Evolutionary conservation across 2,113 vertebrate species (phyloP), one percentile per base, ranked within the genome.

Genomic region (Microtus pennsylvanicus): DNA sequence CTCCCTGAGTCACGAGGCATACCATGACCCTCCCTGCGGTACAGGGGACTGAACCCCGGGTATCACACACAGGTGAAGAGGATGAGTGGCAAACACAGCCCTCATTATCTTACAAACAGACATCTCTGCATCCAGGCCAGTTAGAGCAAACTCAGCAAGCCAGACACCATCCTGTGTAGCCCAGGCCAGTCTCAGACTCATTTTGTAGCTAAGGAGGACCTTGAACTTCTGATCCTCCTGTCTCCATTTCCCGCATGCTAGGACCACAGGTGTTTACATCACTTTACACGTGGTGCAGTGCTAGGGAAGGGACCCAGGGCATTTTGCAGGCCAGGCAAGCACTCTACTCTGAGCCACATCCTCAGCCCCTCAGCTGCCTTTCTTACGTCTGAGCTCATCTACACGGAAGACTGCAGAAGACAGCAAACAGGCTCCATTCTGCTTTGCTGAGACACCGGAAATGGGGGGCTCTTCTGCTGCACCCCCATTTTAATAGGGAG

Each of bases 1-100:
- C 22, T 81, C 22, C 1, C 0, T 9, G 11, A 8, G 65, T 4
- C 47, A 47, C 12, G 4, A 3, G 72, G 26, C 0, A 26, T 0
- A 17, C 10, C 2, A 3, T 24, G 30, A 8, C 30, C 42, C 19
- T 47, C 9, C 63, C 9, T 67, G 61, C 5, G 47, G 42, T 7
- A 35, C 63, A 35, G 28, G 63, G 16, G 63, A 7, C 38, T 69
- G 42, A 69, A 22, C 28, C 26, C 21, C 21, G 42, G 63, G 9
- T 35, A 47, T 42, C 42, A 47, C 19, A 9, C 16, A 67, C 12
- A 83, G 58, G 8, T 38, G 33, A 47, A 42, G 21, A 28, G 6
- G 9, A 28, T 17, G 24, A 63, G 4, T 28, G 47, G 35, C 2
- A 21, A 33, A 65, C 38, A 21, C 28, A 33, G 83, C 6, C 42